A percentile compares a stretch with the other conserved stretches of the same genome.
These are phyloP conservation scores for Pristiophorus japonicus DNA, from an alignment of 2,113 vertebrate species.

Conservation along the genomic window DNA sequence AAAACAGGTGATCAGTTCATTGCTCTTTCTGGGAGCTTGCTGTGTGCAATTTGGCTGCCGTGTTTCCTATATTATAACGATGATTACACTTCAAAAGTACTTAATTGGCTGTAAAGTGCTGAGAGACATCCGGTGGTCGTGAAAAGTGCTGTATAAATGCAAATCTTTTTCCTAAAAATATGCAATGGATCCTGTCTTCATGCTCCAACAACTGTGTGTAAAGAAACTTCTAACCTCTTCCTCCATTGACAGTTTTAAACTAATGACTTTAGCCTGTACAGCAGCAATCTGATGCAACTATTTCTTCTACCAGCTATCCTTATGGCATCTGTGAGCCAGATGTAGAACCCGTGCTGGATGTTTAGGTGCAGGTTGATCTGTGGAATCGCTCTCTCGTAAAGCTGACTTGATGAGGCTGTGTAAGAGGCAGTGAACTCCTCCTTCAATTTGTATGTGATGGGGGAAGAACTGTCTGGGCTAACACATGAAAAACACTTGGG, in stretches of 20 bases:
- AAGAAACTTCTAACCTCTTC: neutral
- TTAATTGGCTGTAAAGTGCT: no score
- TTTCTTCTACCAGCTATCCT: neutral
- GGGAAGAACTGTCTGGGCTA: no score
- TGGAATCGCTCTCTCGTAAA: neutral
- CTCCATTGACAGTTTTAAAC: neutral
- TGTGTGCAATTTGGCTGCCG: no score
- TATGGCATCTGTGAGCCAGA: neutral
- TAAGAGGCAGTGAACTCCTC: neutral
- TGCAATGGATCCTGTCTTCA: neutral
- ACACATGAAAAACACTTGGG: no score
- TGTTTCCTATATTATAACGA: no score
- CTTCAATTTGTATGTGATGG: neutral
- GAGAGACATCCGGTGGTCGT: no score
- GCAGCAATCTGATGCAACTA: neutral
- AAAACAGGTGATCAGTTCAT: no score
- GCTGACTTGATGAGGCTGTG: neutral
- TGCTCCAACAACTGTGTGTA: no score
- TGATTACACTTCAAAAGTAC: no score
- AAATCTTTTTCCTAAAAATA: neutral
- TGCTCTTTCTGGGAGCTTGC: no score
- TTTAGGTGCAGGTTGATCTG: neutral
- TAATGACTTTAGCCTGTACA: neutral
- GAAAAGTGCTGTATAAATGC: no score
- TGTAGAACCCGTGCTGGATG: neutral